Evolutionary conservation across 2,797 vertebrate species (phyloP).

Genomic region (Diplodus sargus): DNA sequence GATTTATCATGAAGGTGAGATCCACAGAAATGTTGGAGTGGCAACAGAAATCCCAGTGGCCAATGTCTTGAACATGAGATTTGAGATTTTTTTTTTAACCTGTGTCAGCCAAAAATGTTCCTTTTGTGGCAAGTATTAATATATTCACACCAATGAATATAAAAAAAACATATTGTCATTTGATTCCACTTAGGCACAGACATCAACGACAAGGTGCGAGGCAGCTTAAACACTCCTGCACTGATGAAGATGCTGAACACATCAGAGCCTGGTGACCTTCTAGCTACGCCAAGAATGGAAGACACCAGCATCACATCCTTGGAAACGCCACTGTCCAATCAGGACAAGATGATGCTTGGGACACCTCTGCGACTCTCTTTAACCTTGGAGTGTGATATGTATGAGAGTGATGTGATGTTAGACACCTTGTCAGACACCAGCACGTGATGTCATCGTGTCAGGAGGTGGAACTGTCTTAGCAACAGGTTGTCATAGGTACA

Average conservation of each 20-base stretch:
- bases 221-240: constrained; percentile 90
- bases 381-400: constrained; percentile 97
- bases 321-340: constrained; percentile 86
- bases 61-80: not conserved
- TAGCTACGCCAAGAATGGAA: constrained; percentile 86
- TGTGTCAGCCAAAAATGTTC: not conserved
- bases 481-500: constrained; percentile 52
- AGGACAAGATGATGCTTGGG: constrained; percentile 89
- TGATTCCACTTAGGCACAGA: constrained; percentile 90
- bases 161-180: not conserved
- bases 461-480: constrained; percentile 54
- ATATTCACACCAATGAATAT: not conserved
- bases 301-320: constrained; percentile 88
- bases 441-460: constrained; percentile 84
- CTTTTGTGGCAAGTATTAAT: not conserved
- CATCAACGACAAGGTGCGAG: constrained; percentile 95
- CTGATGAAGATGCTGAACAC: constrained; percentile 97
- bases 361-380: constrained; percentile 89
- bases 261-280: constrained; percentile 88
- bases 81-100: not conserved
- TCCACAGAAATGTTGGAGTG: not conserved
- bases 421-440: constrained; percentile 99
- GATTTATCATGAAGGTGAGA: not conserved
- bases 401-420: constrained; percentile 98
- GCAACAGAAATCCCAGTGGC: not conserved